phyloP scores from a whole-genome alignment of 2,113 vertebrate species.

The Dermatemys mawii region DNA sequence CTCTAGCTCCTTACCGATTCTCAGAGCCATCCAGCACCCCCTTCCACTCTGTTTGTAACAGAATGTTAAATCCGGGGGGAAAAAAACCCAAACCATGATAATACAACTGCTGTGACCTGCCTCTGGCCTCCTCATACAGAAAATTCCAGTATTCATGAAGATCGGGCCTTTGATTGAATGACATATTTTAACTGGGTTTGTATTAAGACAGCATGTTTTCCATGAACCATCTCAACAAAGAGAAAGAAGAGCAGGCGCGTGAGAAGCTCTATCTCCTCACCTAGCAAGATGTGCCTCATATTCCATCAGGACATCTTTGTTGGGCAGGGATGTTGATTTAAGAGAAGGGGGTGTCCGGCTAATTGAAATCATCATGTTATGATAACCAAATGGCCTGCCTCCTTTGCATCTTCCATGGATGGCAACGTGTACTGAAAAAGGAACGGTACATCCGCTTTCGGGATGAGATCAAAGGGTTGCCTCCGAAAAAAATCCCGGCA shows the following conservation, averaged over 20 bases:
- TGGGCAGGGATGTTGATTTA: slow-evolving; percentile 13
- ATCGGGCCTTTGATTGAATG: slow-evolving; percentile 5
- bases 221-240: background rate
- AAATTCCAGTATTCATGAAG: background rate
- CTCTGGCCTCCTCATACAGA: slow-evolving; percentile 8
- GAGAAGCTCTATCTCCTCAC: background rate
- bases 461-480: slow-evolving; percentile 68
- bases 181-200: slow-evolving; percentile 9
- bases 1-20: background rate
- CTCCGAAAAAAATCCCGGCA: slow-evolving; percentile 59
- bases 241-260: background rate
- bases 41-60: background rate
- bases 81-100: background rate
- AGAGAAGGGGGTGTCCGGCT: background rate
- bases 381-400: slow-evolving; percentile 54
- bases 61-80: background rate
- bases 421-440: background rate
- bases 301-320: slow-evolving; percentile 10
- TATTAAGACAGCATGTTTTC: slow-evolving; percentile 47
- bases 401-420: slow-evolving; percentile 47
- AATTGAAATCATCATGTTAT: slow-evolving; percentile 39
- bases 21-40: background rate
- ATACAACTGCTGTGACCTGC: background rate
- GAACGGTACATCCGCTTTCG: background rate
- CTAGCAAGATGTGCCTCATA: slow-evolving; percentile 25